phyloP scores from a whole-genome alignment of 2,113 vertebrate genomes.

The Chrysemys picta region DNA sequence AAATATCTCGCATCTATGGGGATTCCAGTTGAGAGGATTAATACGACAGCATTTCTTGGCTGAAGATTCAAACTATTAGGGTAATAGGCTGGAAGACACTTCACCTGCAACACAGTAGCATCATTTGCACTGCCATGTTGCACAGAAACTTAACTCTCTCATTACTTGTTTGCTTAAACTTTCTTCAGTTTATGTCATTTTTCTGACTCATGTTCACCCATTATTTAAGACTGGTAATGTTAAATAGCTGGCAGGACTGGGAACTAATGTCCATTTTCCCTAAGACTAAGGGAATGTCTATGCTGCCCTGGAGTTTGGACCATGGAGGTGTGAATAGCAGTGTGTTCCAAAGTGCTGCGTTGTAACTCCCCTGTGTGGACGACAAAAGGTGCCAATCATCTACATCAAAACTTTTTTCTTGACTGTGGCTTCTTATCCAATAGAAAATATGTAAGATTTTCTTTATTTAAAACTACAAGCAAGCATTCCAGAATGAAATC shows the following conservation, averaged over 20 bases:
- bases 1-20: background rate
- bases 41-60: background rate
- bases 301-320: background rate
- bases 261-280: background rate
- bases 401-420: background rate
- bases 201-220: background rate
- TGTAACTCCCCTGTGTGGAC: background rate
- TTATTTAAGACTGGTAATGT: background rate
- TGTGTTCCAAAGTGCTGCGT: background rate
- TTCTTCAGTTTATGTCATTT: background rate
- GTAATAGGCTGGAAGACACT: background rate
- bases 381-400: background rate
- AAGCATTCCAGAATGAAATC: background rate
- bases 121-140: rapidly evolving
- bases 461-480: background rate
- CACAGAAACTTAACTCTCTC: background rate
- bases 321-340: background rate
- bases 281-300: background rate
- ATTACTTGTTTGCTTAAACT: background rate
- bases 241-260: background rate
- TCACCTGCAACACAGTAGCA: background rate
- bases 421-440: background rate
- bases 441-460: background rate
- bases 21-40: background rate
- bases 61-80: background rate